Percentiles rank a stretch among this genome's conserved stretches.
phyloP scores from a whole-genome alignment of 2,797 vertebrate genomes.

The Propithecus perrieri region DNA sequence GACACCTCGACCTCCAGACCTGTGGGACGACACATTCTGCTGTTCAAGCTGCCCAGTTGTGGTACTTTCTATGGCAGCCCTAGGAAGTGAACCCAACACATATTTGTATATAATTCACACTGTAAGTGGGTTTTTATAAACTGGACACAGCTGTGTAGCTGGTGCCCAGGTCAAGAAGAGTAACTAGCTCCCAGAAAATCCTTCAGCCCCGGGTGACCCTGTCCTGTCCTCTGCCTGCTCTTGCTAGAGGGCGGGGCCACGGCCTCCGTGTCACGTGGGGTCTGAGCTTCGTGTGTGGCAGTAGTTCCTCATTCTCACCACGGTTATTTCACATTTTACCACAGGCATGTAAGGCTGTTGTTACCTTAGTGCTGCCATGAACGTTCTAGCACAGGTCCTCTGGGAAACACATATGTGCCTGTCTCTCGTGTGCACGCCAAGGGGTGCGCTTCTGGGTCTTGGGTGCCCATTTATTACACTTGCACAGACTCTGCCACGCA shows the following conservation, averaged over 20 bases:
- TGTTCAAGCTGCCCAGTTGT: rapidly evolving
- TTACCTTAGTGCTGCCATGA: neutral
- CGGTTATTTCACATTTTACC: neutral
- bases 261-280: rapidly evolving
- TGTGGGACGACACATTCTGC: rapidly evolving
- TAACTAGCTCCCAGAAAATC: neutral
- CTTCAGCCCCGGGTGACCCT: neutral
- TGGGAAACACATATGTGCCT: neutral
- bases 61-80: rapidly evolving
- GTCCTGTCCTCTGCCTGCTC: neutral
- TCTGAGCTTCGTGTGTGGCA: neutral
- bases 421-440: rapidly evolving
- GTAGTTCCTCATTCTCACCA: too few relatives aligned
- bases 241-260: rapidly evolving
- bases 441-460: rapidly evolving
- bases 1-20: neutral
- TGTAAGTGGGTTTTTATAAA: neutral
- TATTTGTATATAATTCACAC: rapidly evolving
- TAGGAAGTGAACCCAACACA: rapidly evolving
- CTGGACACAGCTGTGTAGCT: neutral
- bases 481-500: rapidly evolving
- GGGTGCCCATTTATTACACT: neutral
- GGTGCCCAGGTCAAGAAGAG: neutral
- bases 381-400: too few relatives aligned
- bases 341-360: neutral